Conservation (phyloP, 2,113 vertebrate genomes). For the Cathartes aura region DNA sequence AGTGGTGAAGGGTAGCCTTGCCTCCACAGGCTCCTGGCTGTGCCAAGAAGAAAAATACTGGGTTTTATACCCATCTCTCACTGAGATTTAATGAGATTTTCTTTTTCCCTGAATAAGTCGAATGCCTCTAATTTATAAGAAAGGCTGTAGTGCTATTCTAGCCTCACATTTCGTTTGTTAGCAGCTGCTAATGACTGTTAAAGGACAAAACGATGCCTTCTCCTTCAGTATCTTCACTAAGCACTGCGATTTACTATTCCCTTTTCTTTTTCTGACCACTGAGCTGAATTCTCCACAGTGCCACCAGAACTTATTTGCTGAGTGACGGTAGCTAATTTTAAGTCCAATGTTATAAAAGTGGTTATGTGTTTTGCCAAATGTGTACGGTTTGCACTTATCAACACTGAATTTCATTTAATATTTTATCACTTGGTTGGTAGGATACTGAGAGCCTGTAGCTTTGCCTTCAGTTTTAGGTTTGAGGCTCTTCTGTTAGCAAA, state of each 20-base stretch:
- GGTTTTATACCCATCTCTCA: accelerated
- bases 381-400: neutral
- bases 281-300: neutral
- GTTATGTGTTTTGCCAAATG: neutral
- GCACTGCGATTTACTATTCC: neutral
- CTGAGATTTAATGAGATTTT: neutral
- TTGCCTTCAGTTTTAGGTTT: neutral
- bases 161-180: neutral
- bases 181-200: neutral
- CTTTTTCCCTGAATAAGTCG: neutral
- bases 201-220: neutral
- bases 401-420: neutral
- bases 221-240: neutral
- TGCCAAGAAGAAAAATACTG: neutral
- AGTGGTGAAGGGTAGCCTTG: neutral
- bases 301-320: neutral
- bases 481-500: neutral
- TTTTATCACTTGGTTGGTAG: neutral
- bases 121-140: neutral
- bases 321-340: neutral
- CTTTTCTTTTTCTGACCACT: neutral
- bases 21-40: neutral
- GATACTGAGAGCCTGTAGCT: neutral
- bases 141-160: neutral
- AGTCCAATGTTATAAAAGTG: neutral